phyloP scores from a whole-genome alignment of 2,888 invertebrate genomes.

The Pyrgus malvae region DNA sequence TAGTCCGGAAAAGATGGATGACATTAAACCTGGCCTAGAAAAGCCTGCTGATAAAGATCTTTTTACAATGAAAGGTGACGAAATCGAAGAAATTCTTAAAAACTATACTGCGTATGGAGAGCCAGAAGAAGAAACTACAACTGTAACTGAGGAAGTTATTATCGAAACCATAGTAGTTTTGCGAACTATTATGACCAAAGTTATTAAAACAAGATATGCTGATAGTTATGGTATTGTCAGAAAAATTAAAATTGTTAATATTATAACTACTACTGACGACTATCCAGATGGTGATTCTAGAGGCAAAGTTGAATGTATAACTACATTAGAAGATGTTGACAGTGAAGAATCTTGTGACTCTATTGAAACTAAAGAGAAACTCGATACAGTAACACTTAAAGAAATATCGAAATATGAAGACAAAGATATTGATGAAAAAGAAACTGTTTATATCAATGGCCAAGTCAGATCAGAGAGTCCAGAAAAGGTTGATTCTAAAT shows the following conservation, averaged over 20 bases:
- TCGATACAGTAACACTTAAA: conserved; percentile 36
- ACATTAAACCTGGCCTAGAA: too few species aligned
- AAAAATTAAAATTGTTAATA: conserved; percentile 43
- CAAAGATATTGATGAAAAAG: conserved; percentile 41
- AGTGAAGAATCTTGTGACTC: background rate
- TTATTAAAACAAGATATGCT: conserved; percentile 37
- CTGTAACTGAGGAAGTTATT: conserved; percentile 34
- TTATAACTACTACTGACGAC: conserved; percentile 43
- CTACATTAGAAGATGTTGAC: conserved; percentile 7
- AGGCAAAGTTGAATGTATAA: conserved; percentile 33
- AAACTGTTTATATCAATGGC: conserved; percentile 25
- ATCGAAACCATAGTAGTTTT: conserved; percentile 34
- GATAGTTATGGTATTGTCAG: conserved; percentile 34
- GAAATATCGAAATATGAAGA: conserved; percentile 24
- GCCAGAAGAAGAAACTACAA: conserved; percentile 33
- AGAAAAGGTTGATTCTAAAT: conserved; percentile 8
- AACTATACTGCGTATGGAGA: conserved; percentile 26
- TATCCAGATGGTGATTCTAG: conserved; percentile 45
- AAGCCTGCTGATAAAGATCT: conserved; percentile 25
- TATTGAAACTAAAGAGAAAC: conserved; percentile 38
- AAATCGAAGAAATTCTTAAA: conserved; percentile 18
- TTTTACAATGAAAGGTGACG: background rate
- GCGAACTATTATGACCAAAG: conserved; percentile 37
- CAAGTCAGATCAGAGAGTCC: conserved; percentile 12
- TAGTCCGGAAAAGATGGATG: background rate